Base-by-base conservation (phyloP, 2,113 vertebrate genomes). In the Polypterus senegalus region DNA sequence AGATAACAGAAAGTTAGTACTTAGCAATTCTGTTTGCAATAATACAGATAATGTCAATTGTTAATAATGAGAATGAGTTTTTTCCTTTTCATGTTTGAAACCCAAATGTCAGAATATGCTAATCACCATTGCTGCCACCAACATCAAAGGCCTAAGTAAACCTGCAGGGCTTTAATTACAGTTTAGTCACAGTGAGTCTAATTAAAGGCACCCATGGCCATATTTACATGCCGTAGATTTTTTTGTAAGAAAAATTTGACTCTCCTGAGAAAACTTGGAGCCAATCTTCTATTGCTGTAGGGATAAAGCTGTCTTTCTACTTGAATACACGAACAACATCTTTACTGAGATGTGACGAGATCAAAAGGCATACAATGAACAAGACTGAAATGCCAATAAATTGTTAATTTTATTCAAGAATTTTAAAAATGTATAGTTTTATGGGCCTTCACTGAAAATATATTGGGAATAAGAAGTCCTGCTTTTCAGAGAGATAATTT, bases 111-210 rank as follows among this genome's bases (percentile, higher is more conserved):
- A 9, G 49, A 66, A 59, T 54, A 66, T 66, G 60, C 60, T 62
- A 58, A 62, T 44, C 47, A 60, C 55, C 65, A 51, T 44, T 8
- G 54, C 57, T 58, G 6, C 54, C 60, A 48, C 60, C 8, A 48
- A 58, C 65, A 57, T 66, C 65, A 66, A 66, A 66, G 65, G 45
- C n/a, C 9, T n/a, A 46, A 43, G 49, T 6, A 58, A 49, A 55
- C 11, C 74, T 71, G 73, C 77, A 80, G 81, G 78, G 79, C 80
- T 80, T 86, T 83, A 87, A 87, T 85, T 77, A 81, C 77, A 78
- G 78, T 85, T 86, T 82, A 86, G 81, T 84, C 85, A 84, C 73
- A 77, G 82, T 75, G 73, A 77, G 77, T 68, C 81, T 85, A 85
- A 87, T 87, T 85, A 85, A 85, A 83, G 80, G 76, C 77, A 78